A percentile compares a stretch with the other conserved stretches of the same genome.
Conservation (phyloP, 2,113 vertebrate genomes). For the Cottus gobio region DNA sequence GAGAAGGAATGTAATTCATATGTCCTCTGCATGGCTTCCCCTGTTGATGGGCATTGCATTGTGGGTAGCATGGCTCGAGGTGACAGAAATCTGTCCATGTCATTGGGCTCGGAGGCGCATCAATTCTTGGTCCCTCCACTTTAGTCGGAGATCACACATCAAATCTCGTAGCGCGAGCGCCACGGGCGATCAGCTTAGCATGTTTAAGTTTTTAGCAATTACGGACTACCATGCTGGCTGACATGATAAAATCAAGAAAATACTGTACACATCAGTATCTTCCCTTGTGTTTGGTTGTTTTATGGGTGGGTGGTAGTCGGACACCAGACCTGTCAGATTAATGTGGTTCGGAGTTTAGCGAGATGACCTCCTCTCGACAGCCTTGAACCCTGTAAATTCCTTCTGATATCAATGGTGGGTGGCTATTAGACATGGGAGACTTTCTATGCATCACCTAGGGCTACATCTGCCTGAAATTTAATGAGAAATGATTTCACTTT, state of each 20-base stretch:
- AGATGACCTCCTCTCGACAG: constrained; percentile 82
- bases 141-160: constrained; percentile 78
- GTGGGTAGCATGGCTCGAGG: constrained; percentile 80
- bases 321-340: constrained; percentile 83
- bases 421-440: constrained; percentile 84
- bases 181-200: constrained; percentile 72
- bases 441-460: constrained; percentile 83
- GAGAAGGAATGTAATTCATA: constrained; percentile 74
- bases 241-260: constrained; percentile 81
- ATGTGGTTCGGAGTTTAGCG: constrained; percentile 79
- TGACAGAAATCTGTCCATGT: constrained; percentile 79
- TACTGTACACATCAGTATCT: constrained; percentile 65
- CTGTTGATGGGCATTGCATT: constrained; percentile 77
- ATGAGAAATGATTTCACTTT: constrained; percentile 80
- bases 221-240: constrained; percentile 72
- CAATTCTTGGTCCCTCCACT: constrained; percentile 81
- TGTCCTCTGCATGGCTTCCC: constrained; percentile 76
- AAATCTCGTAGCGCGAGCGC: constrained; percentile 62
- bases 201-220: constrained; percentile 86
- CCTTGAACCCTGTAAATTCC: constrained; percentile 83
- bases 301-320: constrained; percentile 81
- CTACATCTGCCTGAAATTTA: constrained; percentile 82
- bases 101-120: constrained; percentile 81
- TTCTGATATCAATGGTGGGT: constrained; percentile 84
- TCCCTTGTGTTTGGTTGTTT: constrained; percentile 60